Conservation (phyloP, 2,113 vertebrate species). For the Malaclemys terrapin region DNA sequence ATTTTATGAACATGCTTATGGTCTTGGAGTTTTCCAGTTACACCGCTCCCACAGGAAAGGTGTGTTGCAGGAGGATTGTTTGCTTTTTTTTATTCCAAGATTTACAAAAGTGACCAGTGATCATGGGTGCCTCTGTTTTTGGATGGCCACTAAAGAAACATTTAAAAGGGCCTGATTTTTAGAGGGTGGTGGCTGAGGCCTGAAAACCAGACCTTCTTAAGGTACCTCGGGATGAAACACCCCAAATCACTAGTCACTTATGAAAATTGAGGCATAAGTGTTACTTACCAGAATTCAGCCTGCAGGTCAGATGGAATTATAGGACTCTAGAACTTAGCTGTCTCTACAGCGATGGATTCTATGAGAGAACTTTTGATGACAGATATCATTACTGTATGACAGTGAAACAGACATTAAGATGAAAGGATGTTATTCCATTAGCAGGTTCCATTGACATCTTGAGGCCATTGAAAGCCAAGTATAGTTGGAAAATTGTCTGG, state of each 20-base stretch:
- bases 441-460: slow-evolving; percentile 2
- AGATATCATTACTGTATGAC: neutral
- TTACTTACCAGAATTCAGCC: neutral
- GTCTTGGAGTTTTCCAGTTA: neutral
- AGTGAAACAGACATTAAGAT: neutral
- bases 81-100: neutral
- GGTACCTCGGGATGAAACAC: neutral
- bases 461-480: neutral
- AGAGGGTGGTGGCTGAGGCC: neutral
- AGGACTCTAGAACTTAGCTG: neutral
- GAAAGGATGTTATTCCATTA: neutral
- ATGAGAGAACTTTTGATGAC: neutral
- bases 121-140: neutral
- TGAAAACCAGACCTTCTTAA: neutral
- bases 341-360: neutral
- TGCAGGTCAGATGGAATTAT: neutral
- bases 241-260: neutral
- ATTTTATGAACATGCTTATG: neutral
- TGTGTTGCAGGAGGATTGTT: neutral
- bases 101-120: neutral
- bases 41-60: neutral
- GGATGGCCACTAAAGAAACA: neutral
- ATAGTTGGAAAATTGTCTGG: neutral
- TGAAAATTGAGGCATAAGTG: neutral
- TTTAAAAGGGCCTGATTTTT: neutral